These are phyloP conservation scores for Melanaphis sacchari DNA, from an alignment of 1,140 invertebrate species.

Conservation along the genomic window DNA sequence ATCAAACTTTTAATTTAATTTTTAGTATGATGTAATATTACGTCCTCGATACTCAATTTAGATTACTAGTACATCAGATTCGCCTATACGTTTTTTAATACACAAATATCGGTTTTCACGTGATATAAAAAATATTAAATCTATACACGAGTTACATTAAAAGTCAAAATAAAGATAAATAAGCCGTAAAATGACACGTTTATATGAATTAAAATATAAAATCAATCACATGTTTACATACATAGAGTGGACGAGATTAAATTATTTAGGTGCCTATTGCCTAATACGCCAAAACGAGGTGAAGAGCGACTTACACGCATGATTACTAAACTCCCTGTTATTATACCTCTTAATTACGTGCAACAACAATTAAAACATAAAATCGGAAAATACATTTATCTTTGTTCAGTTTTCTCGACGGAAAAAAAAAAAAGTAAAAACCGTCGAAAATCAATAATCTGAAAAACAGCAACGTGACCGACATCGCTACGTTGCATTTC, in stretches of 20 bases:
- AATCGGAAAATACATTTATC: neutral
- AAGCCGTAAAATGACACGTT: neutral
- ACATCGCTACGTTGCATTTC: neutral
- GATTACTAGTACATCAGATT: neutral
- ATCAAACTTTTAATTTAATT: neutral
- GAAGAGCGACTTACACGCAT: neutral
- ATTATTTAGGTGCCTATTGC: neutral
- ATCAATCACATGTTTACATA: neutral
- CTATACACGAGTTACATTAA: neutral
- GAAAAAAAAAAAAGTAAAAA: neutral
- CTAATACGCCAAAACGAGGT: neutral
- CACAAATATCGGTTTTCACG: neutral
- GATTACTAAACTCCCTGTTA: neutral
- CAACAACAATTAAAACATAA: neutral
- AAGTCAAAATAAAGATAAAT: neutral
- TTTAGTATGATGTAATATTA: neutral
- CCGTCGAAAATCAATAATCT: conserved; percentile 15
- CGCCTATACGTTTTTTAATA: neutral
- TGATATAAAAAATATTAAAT: neutral
- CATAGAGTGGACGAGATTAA: neutral
- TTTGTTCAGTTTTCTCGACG: neutral
- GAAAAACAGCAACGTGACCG: conserved; percentile 5
- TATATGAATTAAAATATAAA: neutral
- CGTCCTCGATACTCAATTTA: neutral
- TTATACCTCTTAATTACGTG: neutral